Evolutionary conservation across 2,888 invertebrate species (phyloP).

Genomic region (Ennomos erosarius): DNA sequence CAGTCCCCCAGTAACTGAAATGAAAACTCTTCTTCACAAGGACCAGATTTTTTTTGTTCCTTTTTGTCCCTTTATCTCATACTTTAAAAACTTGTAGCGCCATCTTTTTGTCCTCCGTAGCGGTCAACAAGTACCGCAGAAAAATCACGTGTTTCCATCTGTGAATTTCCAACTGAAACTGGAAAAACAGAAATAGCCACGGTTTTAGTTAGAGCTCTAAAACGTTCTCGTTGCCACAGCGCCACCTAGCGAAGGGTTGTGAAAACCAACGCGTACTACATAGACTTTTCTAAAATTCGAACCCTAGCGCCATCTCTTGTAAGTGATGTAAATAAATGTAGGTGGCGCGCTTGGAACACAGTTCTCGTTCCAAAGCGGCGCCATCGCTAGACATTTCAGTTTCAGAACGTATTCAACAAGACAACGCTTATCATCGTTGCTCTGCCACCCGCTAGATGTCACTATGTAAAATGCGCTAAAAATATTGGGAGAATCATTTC

Average conservation of each 20-base stretch:
- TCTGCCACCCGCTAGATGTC: conserved; percentile 30
- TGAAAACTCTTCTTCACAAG: too few relatives aligned
- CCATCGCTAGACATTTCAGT: too few relatives aligned
- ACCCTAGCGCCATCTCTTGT: conserved; percentile 21
- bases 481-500: too few relatives aligned
- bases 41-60: too few relatives aligned
- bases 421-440: neutral
- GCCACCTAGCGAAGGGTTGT: conserved; percentile 26
- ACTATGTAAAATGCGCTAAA: conserved; percentile 3
- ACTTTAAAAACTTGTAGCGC: too few relatives aligned
- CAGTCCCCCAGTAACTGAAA: too few relatives aligned
- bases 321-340: neutral
- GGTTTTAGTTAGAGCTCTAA: too few relatives aligned
- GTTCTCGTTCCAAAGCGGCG: too few relatives aligned
- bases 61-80: too few relatives aligned
- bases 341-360: neutral
- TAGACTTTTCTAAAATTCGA: neutral
- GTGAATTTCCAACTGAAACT: conserved; percentile 5
- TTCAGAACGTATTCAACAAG: too few relatives aligned
- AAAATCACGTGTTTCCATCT: neutral
- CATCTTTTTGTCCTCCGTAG: too few relatives aligned
- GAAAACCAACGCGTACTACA: conserved; percentile 4
- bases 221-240: neutral
- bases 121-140: too few relatives aligned
- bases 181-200: neutral